phyloP scores from a whole-genome alignment of 2,888 invertebrate genomes.

The Elmis aenea region DNA sequence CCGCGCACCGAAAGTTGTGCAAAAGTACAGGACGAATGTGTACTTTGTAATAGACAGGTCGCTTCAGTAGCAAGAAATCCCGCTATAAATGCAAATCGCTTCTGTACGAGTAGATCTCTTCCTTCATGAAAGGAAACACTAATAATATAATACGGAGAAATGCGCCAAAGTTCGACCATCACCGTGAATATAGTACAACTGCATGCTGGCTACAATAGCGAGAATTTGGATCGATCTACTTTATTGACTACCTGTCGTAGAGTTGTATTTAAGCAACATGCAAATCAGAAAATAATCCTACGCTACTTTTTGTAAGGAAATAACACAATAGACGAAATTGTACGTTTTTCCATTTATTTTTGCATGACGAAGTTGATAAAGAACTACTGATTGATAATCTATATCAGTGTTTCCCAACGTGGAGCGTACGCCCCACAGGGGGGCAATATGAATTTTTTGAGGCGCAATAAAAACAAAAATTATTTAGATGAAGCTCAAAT shows the following conservation, averaged over 20 bases:
- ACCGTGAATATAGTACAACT: conserved; percentile 17
- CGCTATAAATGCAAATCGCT: conserved; percentile 30
- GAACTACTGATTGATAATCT: no score
- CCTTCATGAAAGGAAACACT: conserved; percentile 29
- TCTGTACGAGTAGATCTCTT: conserved; percentile 20
- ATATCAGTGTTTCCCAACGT: no score
- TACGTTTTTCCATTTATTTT: no score
- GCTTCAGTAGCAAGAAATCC: conserved; percentile 23
- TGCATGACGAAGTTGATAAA: no score
- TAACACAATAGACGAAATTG: no score
- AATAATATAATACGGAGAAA: conserved; percentile 29
- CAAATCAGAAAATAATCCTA: no score
- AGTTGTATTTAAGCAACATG: no score
- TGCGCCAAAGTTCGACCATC: conserved; percentile 27
- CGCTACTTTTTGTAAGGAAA: no score
- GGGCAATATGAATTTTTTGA: no score
- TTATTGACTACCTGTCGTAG: conserved; percentile 27
- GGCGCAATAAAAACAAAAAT: no score
- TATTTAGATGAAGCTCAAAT: no score
- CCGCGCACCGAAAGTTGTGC: not conserved
- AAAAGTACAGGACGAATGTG: not conserved
- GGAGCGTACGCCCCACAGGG: no score
- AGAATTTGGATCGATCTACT: conserved; percentile 12
- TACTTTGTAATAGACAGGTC: conserved; percentile 25
- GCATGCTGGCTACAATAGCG: conserved; percentile 10